Conservation (phyloP, 2,113 vertebrate species). For the Scomber japonicus region DNA sequence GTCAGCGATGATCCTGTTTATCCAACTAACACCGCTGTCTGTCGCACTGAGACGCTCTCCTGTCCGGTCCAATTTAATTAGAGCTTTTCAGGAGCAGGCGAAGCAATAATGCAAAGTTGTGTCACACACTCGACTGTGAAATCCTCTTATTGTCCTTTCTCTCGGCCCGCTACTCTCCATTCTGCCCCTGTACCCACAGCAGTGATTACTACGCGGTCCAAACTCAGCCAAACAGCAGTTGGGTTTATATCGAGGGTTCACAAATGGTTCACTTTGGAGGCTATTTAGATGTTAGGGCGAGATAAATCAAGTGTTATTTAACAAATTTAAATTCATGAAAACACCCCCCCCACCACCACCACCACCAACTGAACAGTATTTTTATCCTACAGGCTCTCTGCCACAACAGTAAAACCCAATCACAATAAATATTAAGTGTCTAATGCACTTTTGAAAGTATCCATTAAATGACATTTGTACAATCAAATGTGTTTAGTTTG, state of each 20-base stretch:
- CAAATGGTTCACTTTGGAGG: slow-evolving; percentile 25
- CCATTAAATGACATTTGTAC: slow-evolving; percentile 1
- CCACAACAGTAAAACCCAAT: not conserved
- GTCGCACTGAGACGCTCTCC: slow-evolving; percentile 28
- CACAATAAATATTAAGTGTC: slow-evolving; percentile 2
- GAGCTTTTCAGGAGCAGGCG: slow-evolving; percentile 48
- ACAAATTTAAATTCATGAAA: slow-evolving; percentile 21
- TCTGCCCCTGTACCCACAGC: slow-evolving; percentile 6
- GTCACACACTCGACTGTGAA: slow-evolving; percentile 61
- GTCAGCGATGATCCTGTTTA: slow-evolving; percentile 16
- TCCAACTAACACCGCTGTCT: slow-evolving; percentile 16
- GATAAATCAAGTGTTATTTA: slow-evolving; percentile 41
- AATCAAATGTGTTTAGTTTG: slow-evolving; percentile 3
- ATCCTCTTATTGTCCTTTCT: slow-evolving; percentile 68
- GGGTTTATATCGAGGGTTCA: slow-evolving; percentile 24
- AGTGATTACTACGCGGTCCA: slow-evolving; percentile 34
- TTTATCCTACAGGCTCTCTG: slow-evolving; percentile 10
- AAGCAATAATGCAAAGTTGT: slow-evolving; percentile 53
- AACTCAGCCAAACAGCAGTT: not conserved
- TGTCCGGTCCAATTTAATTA: slow-evolving; percentile 62
- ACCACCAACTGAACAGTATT: not conserved
- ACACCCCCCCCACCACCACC: not conserved
- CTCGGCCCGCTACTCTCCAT: slow-evolving; percentile 15
- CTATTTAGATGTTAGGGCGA: slow-evolving; percentile 10
- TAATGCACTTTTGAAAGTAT: slow-evolving; percentile 10